Conservation (phyloP, 2,797 vertebrate genomes). For the Falco cherrug region DNA sequence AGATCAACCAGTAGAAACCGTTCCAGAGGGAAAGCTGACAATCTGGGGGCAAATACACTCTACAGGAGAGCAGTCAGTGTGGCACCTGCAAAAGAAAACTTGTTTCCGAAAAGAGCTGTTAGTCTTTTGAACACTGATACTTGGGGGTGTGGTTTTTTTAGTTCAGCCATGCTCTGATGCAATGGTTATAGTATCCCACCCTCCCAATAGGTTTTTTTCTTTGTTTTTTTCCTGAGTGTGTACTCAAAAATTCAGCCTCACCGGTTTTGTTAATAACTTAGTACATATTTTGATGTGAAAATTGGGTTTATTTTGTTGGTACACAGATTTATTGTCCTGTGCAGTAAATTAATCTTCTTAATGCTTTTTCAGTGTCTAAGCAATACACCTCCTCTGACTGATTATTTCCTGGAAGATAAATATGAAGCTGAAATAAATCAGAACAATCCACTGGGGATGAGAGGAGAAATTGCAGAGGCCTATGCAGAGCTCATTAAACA, state of each 20-base stretch:
- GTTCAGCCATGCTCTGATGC: background rate
- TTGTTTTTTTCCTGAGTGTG: background rate
- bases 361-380: slow-evolving; percentile 87
- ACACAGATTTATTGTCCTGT: background rate
- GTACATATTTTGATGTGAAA: background rate
- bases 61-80: background rate
- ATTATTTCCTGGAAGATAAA: slow-evolving; percentile 93
- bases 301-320: background rate
- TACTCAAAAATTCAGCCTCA: background rate
- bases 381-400: slow-evolving; percentile 91
- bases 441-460: slow-evolving; percentile 95
- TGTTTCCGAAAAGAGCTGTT: background rate
- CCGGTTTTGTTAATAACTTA: background rate
- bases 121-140: background rate
- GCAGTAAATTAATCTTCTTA: background rate
- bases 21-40: background rate
- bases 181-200: background rate
- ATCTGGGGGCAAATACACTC: background rate
- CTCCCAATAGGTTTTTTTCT: background rate
- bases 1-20: background rate
- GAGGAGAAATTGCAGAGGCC: slow-evolving; percentile 95
- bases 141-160: background rate
- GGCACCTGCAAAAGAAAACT: background rate
- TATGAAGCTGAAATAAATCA: slow-evolving; percentile 96
- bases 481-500: slow-evolving; percentile 96